Base-by-base conservation (phyloP, 2,888 invertebrate genomes). In the Maniola hyperantus region DNA sequence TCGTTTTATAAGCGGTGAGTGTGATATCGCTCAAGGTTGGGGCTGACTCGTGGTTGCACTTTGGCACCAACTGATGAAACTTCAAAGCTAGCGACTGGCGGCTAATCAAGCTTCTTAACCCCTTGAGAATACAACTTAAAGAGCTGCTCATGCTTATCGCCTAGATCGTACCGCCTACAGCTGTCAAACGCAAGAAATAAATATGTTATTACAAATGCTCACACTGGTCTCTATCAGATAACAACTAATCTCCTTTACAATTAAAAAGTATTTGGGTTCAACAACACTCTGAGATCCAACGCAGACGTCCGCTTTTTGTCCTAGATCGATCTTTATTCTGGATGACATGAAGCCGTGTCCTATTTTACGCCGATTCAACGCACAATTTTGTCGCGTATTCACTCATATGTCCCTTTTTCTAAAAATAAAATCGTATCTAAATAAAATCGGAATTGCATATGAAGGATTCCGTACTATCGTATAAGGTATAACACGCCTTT, bases 141-240 rank as follows among this genome's bases (percentile, higher is more conserved):
- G 53, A 42, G 15, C 60, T n/a, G 77, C 77, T 67, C 67, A 63
- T 74, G 82, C 76, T 66, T 71, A 83, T 89, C 90, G 89, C 87
- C 79, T 70, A 75, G 70, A 90, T 91, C 91, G 79, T 77, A 75
- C 87, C 91, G 88, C 91, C 90, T 83, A 88, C 89, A 83, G 85
- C 90, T 91, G 92, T 91, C 91, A 91, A 84, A 86, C 82, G 85
- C 81, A 86, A 84, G 87, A 87, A 91, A 91, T 91, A 91, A 89
- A 91, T 90, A 90, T 90, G 91, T 91, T 91, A 87, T 89, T 87
- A 88, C 88, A 72, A 89, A 89, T 88, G 87, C 87, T 83, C 83
- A 85, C 83, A 83, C 84, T 82, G 82, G 83, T 74, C 78, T 73
- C 71, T 81, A 90, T 91, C 90, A 86, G 91, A 92, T 92, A 91